These are phyloP conservation scores for Mustela nigripes DNA, from an alignment of 2,113 vertebrate genomes.

Conservation along the genomic window DNA sequence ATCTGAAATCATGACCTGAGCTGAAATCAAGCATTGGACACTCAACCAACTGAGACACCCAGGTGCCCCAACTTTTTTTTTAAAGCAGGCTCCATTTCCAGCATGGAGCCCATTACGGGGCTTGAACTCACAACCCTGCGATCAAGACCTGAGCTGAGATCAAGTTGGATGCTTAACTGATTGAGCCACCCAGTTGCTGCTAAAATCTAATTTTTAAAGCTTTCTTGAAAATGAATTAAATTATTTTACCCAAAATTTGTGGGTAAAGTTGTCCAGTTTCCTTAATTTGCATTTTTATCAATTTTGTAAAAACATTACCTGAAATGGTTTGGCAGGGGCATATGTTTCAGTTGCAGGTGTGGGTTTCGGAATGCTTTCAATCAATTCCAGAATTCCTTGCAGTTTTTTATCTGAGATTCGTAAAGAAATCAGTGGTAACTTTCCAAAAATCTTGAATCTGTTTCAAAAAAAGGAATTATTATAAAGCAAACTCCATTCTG, in stretches of 20 bases:
- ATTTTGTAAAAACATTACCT: constrained; percentile 87
- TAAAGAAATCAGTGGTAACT: constrained; percentile 94
- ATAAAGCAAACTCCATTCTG: neutral
- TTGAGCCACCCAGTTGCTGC: neutral
- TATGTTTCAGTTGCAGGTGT: constrained; percentile 86
- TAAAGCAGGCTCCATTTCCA: neutral
- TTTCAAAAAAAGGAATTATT: constrained; percentile 75
- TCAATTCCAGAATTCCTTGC: constrained; percentile 91
- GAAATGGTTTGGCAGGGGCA: constrained; percentile 81
- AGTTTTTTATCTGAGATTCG: constrained; percentile 96
- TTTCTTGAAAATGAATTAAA: constrained; percentile 1
- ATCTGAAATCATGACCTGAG: neutral
- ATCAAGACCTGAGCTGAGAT: neutral
- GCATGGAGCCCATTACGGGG: neutral
- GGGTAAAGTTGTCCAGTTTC: neutral
- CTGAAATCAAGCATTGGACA: neutral
- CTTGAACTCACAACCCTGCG: neutral
- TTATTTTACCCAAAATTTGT: neutral
- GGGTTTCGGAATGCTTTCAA: constrained; percentile 96
- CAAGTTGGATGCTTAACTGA: neutral
- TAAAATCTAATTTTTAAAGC: neutral
- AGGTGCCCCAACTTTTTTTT: neutral
- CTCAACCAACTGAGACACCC: neutral
- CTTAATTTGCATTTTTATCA: constrained; percentile 33
- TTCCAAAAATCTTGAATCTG: constrained; percentile 96